Base-by-base conservation (phyloP, 2,113 vertebrate species). In the Alligator sinensis region DNA sequence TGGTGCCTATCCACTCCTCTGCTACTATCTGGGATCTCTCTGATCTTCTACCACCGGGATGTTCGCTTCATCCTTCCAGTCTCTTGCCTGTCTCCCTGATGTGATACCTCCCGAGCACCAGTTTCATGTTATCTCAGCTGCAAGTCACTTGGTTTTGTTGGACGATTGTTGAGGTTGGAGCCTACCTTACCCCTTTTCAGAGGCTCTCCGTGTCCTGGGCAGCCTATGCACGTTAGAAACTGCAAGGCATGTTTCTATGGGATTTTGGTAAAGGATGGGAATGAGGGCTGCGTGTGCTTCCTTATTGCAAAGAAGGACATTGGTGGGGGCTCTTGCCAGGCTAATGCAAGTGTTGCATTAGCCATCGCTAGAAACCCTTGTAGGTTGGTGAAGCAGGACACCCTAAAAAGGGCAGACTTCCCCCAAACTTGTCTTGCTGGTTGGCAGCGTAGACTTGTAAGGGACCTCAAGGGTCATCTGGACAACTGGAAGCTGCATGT, bases 251-350 rank as follows among this genome's bases (percentile, higher is more conserved):
- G 66, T 19, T n/a, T 68, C 66, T 68, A 68, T 30, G 91, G 90
- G 74, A 55, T 64, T 94, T 81, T 1, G 12, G 93, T 59, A 84
- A 88, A 86, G 61, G 86, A 90, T 94, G 90, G 94, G 75, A 95
- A 58, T 77, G 80, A 83, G 91, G 92, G 88, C 96, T 92, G 1
- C 54, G 66, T 89, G 82, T 68, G 80, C 59, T n/a, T 30, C 17
- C 17, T 68, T 88, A 80, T 47, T 89, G 70, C 84, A 94, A 90
- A 91, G 95, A 93, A 89, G 84, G 77, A 90, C 88, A 93, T 30
- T 2, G 64, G 86, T 22, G 58, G 79, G 93, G 80, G 63, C 21
- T 11, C 24, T 18, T 38, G 18, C 27, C 8, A 74, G 82, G 61
- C 82, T 78, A 91, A 66, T 78, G 93, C 59, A 86, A 92, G 95